Evolutionary conservation across 1,140 invertebrate genomes (phyloP).

Genomic region (Bombus confusus): DNA sequence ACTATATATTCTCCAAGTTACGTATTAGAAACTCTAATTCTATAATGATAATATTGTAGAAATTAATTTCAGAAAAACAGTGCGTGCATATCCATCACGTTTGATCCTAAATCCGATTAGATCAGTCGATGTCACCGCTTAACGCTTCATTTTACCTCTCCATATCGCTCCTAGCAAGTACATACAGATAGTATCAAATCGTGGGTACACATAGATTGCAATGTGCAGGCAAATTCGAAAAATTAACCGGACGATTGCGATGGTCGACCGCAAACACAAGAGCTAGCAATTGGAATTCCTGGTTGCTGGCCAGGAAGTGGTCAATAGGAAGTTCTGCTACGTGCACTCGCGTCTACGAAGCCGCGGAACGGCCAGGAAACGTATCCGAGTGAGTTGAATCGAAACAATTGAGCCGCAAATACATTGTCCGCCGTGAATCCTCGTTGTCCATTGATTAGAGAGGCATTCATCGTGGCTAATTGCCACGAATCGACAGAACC

Average conservation of each 20-base stretch:
- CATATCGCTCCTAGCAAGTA: too few species aligned
- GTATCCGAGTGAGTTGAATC: conserved; percentile 55
- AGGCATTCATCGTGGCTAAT: conserved; percentile 10
- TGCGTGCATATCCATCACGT: too few species aligned
- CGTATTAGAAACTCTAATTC: too few species aligned
- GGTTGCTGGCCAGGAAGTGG: conserved; percentile 60
- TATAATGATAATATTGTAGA: too few species aligned
- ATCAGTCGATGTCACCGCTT: background rate
- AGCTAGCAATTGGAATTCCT: conserved; percentile 54
- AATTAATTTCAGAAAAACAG: too few species aligned
- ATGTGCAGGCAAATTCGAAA: background rate
- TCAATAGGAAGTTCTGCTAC: conserved; percentile 62
- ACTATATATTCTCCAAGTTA: too few species aligned
- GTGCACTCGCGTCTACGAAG: conserved; percentile 31
- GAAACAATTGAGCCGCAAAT: conserved; percentile 42
- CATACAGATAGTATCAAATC: background rate
- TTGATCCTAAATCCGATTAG: too few species aligned
- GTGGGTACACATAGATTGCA: background rate
- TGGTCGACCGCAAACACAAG: conserved; percentile 1
- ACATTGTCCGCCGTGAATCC: conserved; percentile 20
- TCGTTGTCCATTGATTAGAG: conserved; percentile 33
- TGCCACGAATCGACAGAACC: background rate
- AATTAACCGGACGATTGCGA: background rate
- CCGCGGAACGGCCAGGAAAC: conserved; percentile 52
- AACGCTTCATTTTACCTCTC: background rate